phyloP scores from a whole-genome alignment of 2,888 invertebrate species.

The Platycheirus rosarum region DNA sequence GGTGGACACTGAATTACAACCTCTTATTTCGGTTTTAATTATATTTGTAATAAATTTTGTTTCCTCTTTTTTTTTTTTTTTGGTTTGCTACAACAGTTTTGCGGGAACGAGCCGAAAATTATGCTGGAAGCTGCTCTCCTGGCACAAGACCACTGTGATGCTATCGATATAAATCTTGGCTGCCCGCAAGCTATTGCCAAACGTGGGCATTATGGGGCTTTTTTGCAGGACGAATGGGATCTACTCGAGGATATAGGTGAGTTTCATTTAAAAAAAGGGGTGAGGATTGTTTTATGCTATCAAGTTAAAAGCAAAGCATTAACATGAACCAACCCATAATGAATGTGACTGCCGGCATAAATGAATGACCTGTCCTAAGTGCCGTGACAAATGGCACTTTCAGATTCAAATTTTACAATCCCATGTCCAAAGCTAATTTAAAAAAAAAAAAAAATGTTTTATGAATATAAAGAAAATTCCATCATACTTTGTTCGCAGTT shows the following conservation, averaged over 20 bases:
- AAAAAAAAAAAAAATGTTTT: neutral
- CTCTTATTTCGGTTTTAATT: constrained; percentile 40
- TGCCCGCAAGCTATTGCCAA: constrained; percentile 99
- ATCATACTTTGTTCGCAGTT: constrained; percentile 84
- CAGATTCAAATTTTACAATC: constrained; percentile 42
- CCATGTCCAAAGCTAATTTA: constrained; percentile 44
- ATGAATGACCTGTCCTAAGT: constrained; percentile 48
- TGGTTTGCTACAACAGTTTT: constrained; percentile 90
- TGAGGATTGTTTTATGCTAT: constrained; percentile 28
- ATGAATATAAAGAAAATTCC: constrained; percentile 14
- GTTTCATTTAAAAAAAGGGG: constrained; percentile 45
- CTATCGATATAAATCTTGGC: constrained; percentile 98
- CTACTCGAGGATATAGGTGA: constrained; percentile 91
- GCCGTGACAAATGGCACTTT: constrained; percentile 60
- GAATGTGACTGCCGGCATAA: constrained; percentile 20
- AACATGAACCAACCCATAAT: constrained; percentile 39
- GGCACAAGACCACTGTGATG: constrained; percentile 95
- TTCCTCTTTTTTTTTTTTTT: constrained; percentile 10
- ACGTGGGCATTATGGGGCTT: constrained; percentile 97
- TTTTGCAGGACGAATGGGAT: constrained; percentile 97
- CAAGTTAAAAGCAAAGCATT: constrained; percentile 51
- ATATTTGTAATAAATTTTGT: constrained; percentile 28
- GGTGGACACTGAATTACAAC: constrained; percentile 7
- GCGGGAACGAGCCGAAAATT: constrained; percentile 95
- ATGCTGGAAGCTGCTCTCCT: constrained; percentile 93